phyloP scores from a whole-genome alignment of 2,888 invertebrate genomes.

The Eremobia ochroleuca region DNA sequence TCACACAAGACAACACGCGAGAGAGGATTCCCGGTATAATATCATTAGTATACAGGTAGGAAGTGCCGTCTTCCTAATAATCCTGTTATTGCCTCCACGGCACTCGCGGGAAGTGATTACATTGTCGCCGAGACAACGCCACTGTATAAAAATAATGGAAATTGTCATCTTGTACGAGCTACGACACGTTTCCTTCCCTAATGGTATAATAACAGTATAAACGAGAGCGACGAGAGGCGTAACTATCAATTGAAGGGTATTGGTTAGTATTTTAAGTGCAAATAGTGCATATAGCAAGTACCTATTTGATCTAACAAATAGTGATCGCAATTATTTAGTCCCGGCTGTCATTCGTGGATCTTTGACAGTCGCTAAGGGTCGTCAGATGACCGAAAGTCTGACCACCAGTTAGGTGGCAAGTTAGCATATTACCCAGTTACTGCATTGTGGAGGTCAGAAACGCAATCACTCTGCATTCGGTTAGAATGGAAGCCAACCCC shows the following conservation, averaged over 20 bases:
- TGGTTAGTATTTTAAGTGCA: slow-evolving; percentile 5
- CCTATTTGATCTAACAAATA: neutral
- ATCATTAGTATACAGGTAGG: slow-evolving; percentile 32
- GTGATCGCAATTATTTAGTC: neutral
- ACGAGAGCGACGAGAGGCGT: neutral
- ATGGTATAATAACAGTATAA: slow-evolving; percentile 12
- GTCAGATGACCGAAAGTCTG: neutral
- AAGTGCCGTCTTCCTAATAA: slow-evolving; percentile 43
- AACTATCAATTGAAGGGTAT: slow-evolving; percentile 15
- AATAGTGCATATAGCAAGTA: neutral
- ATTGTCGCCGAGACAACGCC: slow-evolving; percentile 36
- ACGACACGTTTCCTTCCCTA: slow-evolving; percentile 15
- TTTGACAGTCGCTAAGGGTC: neutral
- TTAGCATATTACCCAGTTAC: neutral
- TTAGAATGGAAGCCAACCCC: neutral
- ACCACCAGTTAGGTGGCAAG: neutral
- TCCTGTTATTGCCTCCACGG: slow-evolving; percentile 45
- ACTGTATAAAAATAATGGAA: slow-evolving; percentile 52
- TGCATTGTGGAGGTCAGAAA: neutral
- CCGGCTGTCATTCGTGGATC: neutral
- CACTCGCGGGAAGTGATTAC: slow-evolving; percentile 63
- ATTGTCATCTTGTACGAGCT: slow-evolving; percentile 36
- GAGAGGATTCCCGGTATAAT: slow-evolving; percentile 28
- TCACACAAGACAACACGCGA: neutral
- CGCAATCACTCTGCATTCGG: neutral